Evolutionary conservation across 1,140 invertebrate species (phyloP), one percentile per base, ranked within the genome.

Genomic region (Hyles euphorbiae): DNA sequence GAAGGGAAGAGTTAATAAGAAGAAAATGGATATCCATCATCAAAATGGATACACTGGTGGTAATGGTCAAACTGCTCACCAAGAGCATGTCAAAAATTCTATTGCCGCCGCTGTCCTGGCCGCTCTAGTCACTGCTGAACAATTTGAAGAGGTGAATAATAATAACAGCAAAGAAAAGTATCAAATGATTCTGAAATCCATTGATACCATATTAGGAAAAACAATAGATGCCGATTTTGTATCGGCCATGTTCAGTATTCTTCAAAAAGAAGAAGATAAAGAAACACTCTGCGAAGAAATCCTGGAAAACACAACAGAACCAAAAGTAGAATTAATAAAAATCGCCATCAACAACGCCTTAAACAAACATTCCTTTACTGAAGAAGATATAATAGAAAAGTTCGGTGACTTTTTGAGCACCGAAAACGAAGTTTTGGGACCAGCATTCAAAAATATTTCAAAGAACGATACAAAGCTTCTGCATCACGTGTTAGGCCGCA

Each of bases 321-420:
- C 90, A 44, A 93, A 92, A 79, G 79, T 92, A 1, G 90, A 92
- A 58, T 89, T 92, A 60, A 82, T 93, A 2, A 92, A 91, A 77
- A 91, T 92, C 59, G 91, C 92, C 1, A 72, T 93, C 0, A 88
- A 89, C 5, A 79, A 73, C 55, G 58, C 71, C 12, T 68, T 83
- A 61, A 60, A 79, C 36, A 84, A 87, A 51, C 76, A 90, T 61
- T 74, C 81, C 34, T 71, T 91, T 12, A 89, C 89, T 33, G 83
- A 91, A 69, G 87, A 92, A 53, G 81, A 90, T 8, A 89, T 93
- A 0, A 78, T 92, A 32, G 91, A 93, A 46, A 91, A 92, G 68
- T 80, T 93, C 4, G 89, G 90, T 40, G 87, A 91, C 60, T 90
- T 93, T 50, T 68, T 93, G 10, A 90, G 90, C 55, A 90, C 90